Percentiles rank a stretch among this genome's conserved stretches.
Evolutionary conservation across 64 coral and sea anemone genomes (phyloP).

Genomic region (Montipora sp.): DNA sequence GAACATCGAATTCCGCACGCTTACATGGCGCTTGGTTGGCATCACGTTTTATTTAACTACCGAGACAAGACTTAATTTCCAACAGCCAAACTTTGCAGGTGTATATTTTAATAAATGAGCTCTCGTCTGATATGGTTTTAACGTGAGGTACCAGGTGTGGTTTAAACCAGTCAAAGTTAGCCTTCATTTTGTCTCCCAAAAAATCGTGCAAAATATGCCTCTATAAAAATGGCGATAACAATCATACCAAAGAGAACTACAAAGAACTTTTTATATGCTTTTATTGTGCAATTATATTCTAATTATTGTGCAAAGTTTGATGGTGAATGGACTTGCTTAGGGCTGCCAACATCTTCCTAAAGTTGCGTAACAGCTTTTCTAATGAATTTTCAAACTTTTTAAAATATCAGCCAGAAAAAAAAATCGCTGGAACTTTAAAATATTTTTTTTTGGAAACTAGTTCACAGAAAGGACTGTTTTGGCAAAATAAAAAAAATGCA

Average conservation of each 20-base stretch:
- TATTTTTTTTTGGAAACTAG: neutral
- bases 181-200: slow-evolving; percentile 41
- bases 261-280: neutral
- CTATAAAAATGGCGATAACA: neutral
- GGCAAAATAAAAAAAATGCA: neutral
- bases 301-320: neutral
- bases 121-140: neutral
- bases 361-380: neutral
- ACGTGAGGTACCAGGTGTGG: slow-evolving; percentile 24
- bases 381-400: neutral
- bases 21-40: neutral
- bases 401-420: neutral
- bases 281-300: neutral
- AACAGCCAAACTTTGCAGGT: neutral
- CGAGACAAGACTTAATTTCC: neutral
- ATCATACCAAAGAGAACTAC: neutral
- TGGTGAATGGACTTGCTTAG: neutral
- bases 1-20: neutral
- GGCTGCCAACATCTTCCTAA: neutral
- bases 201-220: neutral
- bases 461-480: neutral
- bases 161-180: slow-evolving; percentile 39
- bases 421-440: neutral
- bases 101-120: neutral
- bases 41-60: neutral